These are phyloP conservation scores for Drosophila lacicola DNA, from an alignment of 2,888 invertebrate species.

Conservation along the genomic window DNA sequence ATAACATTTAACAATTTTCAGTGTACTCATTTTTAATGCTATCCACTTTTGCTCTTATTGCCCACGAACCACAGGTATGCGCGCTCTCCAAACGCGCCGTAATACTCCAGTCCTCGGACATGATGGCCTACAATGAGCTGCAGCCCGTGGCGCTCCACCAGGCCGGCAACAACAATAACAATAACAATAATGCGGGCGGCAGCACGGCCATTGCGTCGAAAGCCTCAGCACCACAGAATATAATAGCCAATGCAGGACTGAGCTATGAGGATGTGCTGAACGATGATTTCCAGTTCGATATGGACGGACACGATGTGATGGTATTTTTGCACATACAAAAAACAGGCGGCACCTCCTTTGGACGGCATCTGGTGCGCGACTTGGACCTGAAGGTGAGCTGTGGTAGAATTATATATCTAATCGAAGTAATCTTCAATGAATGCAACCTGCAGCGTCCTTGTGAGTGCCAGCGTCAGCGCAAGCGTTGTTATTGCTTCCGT, in stretches of 20 bases:
- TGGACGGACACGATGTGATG: slow-evolving; percentile 97
- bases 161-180: slow-evolving; percentile 42
- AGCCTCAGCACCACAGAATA: slow-evolving; percentile 81
- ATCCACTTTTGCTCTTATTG: slow-evolving; percentile 33
- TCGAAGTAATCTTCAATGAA: background rate
- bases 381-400: slow-evolving; percentile 90
- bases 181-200: slow-evolving; percentile 50
- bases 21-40: slow-evolving; percentile 34
- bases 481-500: slow-evolving; percentile 96
- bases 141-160: slow-evolving; percentile 66
- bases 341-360: slow-evolving; percentile 99
- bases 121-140: slow-evolving; percentile 85
- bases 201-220: slow-evolving; percentile 74
- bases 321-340: slow-evolving; percentile 99
- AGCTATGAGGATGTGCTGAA: slow-evolving; percentile 95
- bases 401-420: background rate
- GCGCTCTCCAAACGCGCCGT: slow-evolving; percentile 89
- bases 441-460: slow-evolving; percentile 90
- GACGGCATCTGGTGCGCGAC: slow-evolving; percentile 97
- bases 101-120: slow-evolving; percentile 86
- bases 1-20: slow-evolving; percentile 46
- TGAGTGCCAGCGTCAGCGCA: slow-evolving; percentile 94
- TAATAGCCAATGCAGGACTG: slow-evolving; percentile 86
- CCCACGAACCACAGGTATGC: slow-evolving; percentile 87
- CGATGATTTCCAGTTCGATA: slow-evolving; percentile 94